Evolutionary conservation across 2,888 invertebrate species (phyloP).

Genomic region (Platycnemis pennipes): DNA sequence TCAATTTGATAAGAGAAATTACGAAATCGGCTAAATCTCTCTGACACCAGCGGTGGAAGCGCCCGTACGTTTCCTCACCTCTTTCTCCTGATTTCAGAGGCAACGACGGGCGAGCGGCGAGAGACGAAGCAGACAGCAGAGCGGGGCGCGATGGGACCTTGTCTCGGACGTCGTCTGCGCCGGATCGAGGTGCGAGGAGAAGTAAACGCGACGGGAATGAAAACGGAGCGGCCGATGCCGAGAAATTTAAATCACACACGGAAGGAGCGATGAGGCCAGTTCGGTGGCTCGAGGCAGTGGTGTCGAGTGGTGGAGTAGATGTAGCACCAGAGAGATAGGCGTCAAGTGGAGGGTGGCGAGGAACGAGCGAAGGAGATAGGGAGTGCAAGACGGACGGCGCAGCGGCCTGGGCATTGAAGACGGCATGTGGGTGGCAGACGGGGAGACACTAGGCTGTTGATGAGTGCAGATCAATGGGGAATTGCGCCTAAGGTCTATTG

Average conservation of each 20-base stretch:
- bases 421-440: not conserved
- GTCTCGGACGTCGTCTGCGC: too few species aligned
- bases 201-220: not conserved
- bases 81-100: too few species aligned
- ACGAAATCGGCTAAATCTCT: too few species aligned
- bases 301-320: not conserved
- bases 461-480: not conserved
- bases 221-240: not conserved
- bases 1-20: too few species aligned
- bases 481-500: not conserved
- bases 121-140: not conserved
- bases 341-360: not conserved
- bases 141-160: not conserved
- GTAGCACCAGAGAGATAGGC: not conserved
- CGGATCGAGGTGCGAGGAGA: too few species aligned
- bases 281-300: not conserved
- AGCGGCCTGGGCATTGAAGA: not conserved
- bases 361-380: not conserved
- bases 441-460: not conserved
- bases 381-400: not conserved
- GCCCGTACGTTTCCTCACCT: not conserved
- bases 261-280: not conserved
- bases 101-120: not conserved
- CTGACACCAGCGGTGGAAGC: too few species aligned
- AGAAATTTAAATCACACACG: not conserved